Evolutionary conservation across 2,113 vertebrate species (phyloP), one percentile per base, ranked within the genome.

Genomic region (Callospermophilus lateralis): DNA sequence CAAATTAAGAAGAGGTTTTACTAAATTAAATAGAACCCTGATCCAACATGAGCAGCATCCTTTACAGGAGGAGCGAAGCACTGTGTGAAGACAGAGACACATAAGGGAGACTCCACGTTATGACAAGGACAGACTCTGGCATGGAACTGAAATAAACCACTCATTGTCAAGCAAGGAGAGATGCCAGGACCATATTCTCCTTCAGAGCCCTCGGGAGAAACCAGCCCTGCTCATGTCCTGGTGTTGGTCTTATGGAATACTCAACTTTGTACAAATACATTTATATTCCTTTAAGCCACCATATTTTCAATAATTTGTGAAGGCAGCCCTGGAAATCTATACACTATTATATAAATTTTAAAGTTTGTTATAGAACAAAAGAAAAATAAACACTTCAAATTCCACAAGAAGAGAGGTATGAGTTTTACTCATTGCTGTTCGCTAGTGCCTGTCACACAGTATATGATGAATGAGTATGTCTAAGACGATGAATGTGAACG

Each of bases 101-200:
- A 73, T 2, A 55, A 51, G 9, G 8, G 39, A 48, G 26, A 53
- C 5, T n/a, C 77, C 13, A 6, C 3, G 4, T 12, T 20, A 58
- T 45, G 28, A 91, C 30, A 45, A 22, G 42, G 20, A 34, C 30
- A 45, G 37, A 45, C 3, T 5, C 5, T 39, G 1, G 19, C 30
- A 26, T n/a, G 51, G 24, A 63, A 28, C 4, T 61, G n/a, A 10
- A 30, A 28, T 70, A 34, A 70, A 51, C 4, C 19, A 55, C 24
- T 30, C 6, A 24, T 9, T 9, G 22, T 4, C 48, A 55, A 13
- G 34, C 17, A 4, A 34, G 22, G 6, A 9, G 37, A 58, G n/a
- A 32, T 20, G 0, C 84, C 1, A 11, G 15, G 34, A 72, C 6
- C 13, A 28, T 13, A 28, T 16, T 2, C 3, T 24, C 3, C 22